Evolutionary conservation across 2,113 vertebrate species (phyloP), one percentile per base, ranked within the genome.

Genomic region (Diphyllodes magnificus): DNA sequence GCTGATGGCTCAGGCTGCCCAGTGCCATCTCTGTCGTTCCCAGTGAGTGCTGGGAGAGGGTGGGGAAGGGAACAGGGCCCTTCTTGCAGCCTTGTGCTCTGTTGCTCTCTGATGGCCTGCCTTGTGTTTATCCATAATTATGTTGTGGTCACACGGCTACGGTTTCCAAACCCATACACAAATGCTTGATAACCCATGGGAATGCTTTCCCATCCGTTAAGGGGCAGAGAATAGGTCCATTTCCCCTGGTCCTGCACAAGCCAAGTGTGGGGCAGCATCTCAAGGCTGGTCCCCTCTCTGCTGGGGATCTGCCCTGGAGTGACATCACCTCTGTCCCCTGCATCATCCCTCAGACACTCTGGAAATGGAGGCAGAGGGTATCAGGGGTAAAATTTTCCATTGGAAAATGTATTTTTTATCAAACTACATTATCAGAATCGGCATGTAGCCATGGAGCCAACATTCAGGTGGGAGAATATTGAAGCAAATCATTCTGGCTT

Each of bases 141-240:
- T 57, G 86, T 84, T 17, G 54, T 49, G 59, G 50, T 63, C 39
- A 84, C 75, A 71, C 0, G 2, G 69, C 66, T 72, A 7, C 6
- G 2, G 21, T 92, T 96, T 95, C 90, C 81, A 89, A 87, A 57
- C 47, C 69, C 77, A 11, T 81, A 54, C 72, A 63, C 88, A 90
- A 95, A 94, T 95, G 88, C 81, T 94, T 92, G 93, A 91, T 65
- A 83, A 94, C 49, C 77, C 96, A 65, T 64, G 77, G 70, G 20
- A 88, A 78, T 66, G 79, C 76, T 85, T 82, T 92, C 37, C 47
- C 4, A 5, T 35, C 78, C 6, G 2, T 75, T 75, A 80, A 87
- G 40, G 11, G 49, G 17, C 2, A 0, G 44, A 31, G 66, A 19
- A 28, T 18, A 78, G 56, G 82, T 82, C 77, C 4, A 4, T 47